These are phyloP conservation scores for Subanguina moxae DNA, from an alignment of 1,140 invertebrate genomes.

Conservation along the genomic window DNA sequence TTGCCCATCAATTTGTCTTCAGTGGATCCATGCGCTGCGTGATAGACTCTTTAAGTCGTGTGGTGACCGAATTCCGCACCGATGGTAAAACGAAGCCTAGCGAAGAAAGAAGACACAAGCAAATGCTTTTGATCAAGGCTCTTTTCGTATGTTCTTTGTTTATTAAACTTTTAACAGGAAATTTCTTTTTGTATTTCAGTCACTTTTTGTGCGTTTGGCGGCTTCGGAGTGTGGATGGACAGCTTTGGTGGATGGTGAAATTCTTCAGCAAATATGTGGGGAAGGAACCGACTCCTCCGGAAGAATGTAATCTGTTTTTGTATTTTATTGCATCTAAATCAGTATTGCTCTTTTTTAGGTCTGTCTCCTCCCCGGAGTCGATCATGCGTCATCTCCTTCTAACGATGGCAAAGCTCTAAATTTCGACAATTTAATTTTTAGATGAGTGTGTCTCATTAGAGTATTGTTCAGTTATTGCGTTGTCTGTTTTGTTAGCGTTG, in stretches of 20 bases:
- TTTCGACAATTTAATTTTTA: too few species aligned
- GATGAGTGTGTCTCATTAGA: too few species aligned
- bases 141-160: not conserved
- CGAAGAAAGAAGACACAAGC: not conserved
- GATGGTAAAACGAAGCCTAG: not conserved
- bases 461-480: too few species aligned
- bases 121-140: constrained; percentile 7
- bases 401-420: too few species aligned
- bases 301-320: too few species aligned
- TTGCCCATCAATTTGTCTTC: constrained; percentile 21
- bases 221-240: not conserved
- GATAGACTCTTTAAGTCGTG: constrained; percentile 7
- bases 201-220: not conserved
- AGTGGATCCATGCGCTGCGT: constrained; percentile 24
- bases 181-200: too few species aligned
- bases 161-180: too few species aligned
- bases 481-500: too few species aligned
- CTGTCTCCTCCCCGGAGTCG: too few species aligned
- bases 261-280: not conserved
- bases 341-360: too few species aligned
- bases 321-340: too few species aligned
- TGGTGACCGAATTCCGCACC: not conserved
- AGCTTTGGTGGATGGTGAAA: not conserved
- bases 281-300: not conserved
- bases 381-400: too few species aligned